A percentile compares a stretch with the other conserved stretches of the same genome.
These are phyloP conservation scores for Cricetomys ansorgei DNA, from an alignment of 2,113 vertebrate species.

Conservation along the genomic window DNA sequence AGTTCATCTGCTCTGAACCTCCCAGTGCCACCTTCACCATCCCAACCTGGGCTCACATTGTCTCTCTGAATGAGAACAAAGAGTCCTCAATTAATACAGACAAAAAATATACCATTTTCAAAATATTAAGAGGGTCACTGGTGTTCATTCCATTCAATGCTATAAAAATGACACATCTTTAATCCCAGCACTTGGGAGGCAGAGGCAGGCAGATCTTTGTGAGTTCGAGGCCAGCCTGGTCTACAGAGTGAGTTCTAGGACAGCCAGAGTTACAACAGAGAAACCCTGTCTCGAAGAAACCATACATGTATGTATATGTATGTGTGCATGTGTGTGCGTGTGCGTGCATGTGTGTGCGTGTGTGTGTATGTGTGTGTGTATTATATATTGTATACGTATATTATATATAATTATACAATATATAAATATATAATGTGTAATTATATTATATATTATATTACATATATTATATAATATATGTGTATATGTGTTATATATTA, in stretches of 20 bases:
- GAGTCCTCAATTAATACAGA: background rate
- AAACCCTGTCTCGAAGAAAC: too few relatives aligned
- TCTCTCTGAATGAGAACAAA: background rate
- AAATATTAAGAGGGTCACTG: conserved; percentile 39
- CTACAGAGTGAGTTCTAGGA: too few relatives aligned
- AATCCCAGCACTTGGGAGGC: too few relatives aligned
- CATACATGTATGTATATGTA: too few relatives aligned
- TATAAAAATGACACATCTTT: background rate
- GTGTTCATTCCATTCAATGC: conserved; percentile 11
- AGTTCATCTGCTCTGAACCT: background rate
- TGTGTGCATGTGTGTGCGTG: too few relatives aligned
- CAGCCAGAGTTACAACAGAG: too few relatives aligned
- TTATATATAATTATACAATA: background rate
- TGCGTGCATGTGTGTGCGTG: background rate
- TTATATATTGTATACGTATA: background rate
- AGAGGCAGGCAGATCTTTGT: too few relatives aligned
- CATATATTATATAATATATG: background rate
- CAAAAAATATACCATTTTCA: conserved; percentile 22
- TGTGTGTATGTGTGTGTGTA: background rate
- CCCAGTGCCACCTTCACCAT: background rate
- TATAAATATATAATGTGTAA: background rate
- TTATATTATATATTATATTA: too few relatives aligned
- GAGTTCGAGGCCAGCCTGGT: too few relatives aligned
- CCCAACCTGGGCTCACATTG: background rate
- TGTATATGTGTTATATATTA: background rate